Evolutionary conservation across 2,888 invertebrate genomes (phyloP).

Genomic region (Nymphalis polychloros): DNA sequence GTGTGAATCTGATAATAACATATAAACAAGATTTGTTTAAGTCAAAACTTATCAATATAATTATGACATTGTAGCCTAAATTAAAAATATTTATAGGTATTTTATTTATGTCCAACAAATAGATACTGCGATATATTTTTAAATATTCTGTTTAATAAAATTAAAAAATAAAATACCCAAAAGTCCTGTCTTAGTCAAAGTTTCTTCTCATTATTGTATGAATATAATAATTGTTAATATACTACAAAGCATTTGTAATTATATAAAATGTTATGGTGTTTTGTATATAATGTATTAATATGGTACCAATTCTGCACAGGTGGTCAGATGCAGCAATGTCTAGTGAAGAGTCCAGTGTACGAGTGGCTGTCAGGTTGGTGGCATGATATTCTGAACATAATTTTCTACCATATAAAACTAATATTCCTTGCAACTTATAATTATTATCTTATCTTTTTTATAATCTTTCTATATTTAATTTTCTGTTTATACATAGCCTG

Average conservation of each 20-base stretch:
- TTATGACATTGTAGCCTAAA: not conserved
- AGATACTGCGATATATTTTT: too few species aligned
- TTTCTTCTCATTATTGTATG: too few species aligned
- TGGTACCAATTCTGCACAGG: conserved; percentile 47
- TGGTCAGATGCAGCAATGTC: conserved; percentile 75
- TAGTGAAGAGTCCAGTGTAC: conserved; percentile 85
- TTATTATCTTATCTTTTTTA: not conserved
- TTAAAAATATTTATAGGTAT: too few species aligned
- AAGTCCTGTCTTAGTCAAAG: too few species aligned
- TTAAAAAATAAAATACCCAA: too few species aligned
- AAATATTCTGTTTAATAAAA: too few species aligned
- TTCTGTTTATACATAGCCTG: too few species aligned
- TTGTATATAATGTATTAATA: not conserved
- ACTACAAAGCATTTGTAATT: too few species aligned
- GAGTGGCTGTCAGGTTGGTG: conserved; percentile 85
- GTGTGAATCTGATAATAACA: conserved; percentile 7
- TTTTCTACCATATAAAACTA: not conserved
- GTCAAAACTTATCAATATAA: conserved; percentile 27
- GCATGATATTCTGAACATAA: not conserved
- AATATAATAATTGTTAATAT: too few species aligned
- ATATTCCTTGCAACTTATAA: not conserved
- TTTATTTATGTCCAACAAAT: too few species aligned
- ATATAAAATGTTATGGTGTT: not conserved
- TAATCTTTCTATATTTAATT: too few species aligned
- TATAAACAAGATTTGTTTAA: conserved; percentile 24